A percentile compares a stretch with the other conserved stretches of the same genome.
Conservation (phyloP, 1,140 invertebrate species). For the Orius insidiosus region DNA sequence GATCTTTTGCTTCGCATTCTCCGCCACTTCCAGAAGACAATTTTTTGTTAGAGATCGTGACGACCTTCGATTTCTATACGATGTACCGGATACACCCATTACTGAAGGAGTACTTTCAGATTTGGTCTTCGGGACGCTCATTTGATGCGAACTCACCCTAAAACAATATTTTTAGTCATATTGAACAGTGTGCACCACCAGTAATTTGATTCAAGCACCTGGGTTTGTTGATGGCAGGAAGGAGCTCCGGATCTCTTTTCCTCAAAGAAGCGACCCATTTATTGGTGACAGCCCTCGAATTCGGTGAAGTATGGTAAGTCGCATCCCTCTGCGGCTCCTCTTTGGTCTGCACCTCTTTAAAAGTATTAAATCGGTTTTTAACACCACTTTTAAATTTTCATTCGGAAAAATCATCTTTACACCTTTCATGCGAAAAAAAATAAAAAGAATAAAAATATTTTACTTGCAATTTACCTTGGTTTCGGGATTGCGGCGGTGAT, state of each 20-base stretch:
- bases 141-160: constrained; percentile 21
- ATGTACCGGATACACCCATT: neutral
- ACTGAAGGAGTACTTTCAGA: neutral
- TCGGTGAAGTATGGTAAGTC: constrained; percentile 14
- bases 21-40: constrained; percentile 7
- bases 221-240: constrained; percentile 35
- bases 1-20: constrained; percentile 13
- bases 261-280: constrained; percentile 40
- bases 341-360: constrained; percentile 8
- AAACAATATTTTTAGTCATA: constrained; percentile 23
- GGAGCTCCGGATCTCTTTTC: constrained; percentile 40
- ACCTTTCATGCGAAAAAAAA: neutral
- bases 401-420: neutral
- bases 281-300: constrained; percentile 26
- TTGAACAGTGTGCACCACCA: too few relatives aligned
- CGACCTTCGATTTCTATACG: neutral
- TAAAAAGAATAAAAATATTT: too few relatives aligned
- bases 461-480: constrained; percentile 5
- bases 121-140: constrained; percentile 21
- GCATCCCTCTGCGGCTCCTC: neutral
- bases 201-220: constrained; percentile 22
- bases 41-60: constrained; percentile 4
- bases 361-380: neutral
- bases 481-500: neutral
- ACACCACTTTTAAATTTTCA: too few relatives aligned